These are phyloP conservation scores for Dasypolia templi DNA, from an alignment of 2,888 invertebrate species.

Conservation along the genomic window DNA sequence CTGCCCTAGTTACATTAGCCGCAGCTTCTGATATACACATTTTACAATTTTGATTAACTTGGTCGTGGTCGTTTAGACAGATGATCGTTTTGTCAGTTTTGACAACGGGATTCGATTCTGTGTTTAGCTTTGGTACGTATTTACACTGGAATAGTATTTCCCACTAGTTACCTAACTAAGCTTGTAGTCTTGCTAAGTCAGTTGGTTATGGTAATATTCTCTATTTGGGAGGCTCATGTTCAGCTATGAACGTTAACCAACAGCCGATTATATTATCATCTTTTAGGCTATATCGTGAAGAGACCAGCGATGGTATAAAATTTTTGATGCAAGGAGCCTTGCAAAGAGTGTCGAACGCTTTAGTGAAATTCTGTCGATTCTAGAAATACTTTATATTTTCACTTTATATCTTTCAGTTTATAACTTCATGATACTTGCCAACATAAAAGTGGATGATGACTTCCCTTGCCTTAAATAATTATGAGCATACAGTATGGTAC, in stretches of 20 bases:
- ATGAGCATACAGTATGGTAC: neutral
- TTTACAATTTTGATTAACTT: slow-evolving; percentile 64
- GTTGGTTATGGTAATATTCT: neutral
- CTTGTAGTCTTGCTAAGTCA: neutral
- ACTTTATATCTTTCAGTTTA: no score
- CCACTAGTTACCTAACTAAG: neutral
- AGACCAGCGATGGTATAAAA: neutral
- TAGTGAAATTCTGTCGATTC: neutral
- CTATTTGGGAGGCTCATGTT: neutral
- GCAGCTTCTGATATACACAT: slow-evolving; percentile 64
- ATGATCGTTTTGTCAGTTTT: slow-evolving; percentile 22
- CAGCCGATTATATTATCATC: neutral
- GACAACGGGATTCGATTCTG: neutral
- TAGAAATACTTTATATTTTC: no score
- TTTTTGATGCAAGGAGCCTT: neutral
- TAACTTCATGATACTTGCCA: neutral
- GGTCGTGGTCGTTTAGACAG: slow-evolving; percentile 33
- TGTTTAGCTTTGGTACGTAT: neutral
- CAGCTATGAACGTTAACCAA: neutral
- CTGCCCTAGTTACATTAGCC: slow-evolving; percentile 74
- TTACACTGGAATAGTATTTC: neutral
- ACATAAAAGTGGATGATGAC: neutral
- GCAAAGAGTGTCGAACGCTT: neutral
- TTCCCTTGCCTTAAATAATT: neutral
- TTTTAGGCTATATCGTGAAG: neutral